A percentile compares a stretch with the other conserved stretches of the same genome.
Evolutionary conservation across 2,888 invertebrate genomes (phyloP).

Genomic region (Sipunculus nudus): DNA sequence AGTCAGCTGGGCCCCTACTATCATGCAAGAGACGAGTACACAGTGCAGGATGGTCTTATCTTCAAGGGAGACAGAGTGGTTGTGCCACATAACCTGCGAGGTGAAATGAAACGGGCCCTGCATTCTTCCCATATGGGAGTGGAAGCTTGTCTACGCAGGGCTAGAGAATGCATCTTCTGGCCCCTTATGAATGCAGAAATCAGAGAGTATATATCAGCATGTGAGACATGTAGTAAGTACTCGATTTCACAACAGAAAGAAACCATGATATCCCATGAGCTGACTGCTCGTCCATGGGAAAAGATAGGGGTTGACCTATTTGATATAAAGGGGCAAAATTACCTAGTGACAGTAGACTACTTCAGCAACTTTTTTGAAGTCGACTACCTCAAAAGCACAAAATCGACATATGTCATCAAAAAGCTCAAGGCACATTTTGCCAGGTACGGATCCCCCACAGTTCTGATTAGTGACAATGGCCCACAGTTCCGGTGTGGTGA

Average conservation of each 20-base stretch:
- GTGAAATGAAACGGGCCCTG: constrained; percentile 1
- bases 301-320: constrained; percentile 39
- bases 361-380: constrained; percentile 30
- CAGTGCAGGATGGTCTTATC: constrained; percentile 29
- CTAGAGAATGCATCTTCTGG: constrained; percentile 5
- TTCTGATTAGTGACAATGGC: constrained; percentile 33
- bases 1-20: constrained; percentile 13
- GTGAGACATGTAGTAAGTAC: background rate
- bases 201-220: too few relatives aligned
- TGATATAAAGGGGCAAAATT: constrained; percentile 21
- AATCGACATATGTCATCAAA: constrained; percentile 20
- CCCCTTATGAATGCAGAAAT: too few relatives aligned
- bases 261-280: constrained; percentile 19
- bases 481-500: constrained; percentile 20
- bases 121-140: constrained; percentile 3
- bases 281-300: constrained; percentile 33
- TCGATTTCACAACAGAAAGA: constrained; percentile 4
- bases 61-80: constrained; percentile 21
- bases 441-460: constrained; percentile 21
- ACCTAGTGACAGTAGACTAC: constrained; percentile 36
- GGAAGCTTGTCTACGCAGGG: constrained; percentile 2
- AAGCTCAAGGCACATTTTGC: constrained; percentile 22
- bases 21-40: constrained; percentile 20
- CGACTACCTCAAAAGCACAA: constrained; percentile 26
- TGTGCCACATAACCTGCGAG: background rate